phyloP scores from a whole-genome alignment of 1,140 invertebrate species.

The Schlechtendalia chinensis region DNA sequence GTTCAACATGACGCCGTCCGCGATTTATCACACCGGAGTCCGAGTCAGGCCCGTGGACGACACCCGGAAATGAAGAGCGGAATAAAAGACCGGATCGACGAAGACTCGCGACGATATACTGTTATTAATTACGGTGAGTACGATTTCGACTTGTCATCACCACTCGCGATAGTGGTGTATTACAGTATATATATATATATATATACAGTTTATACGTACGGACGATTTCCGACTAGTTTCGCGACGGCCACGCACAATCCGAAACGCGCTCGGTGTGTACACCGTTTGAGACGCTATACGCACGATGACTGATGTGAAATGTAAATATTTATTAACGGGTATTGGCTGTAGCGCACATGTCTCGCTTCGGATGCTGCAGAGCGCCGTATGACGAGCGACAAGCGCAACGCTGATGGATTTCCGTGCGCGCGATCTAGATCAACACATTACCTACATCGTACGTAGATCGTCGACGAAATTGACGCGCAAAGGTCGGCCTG shows the following conservation, averaged over 20 bases:
- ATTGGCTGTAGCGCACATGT: background rate
- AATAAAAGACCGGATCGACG: background rate
- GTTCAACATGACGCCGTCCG: conserved; percentile 35
- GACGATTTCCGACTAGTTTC: background rate
- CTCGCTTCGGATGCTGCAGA: conserved; percentile 9
- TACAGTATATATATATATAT: too few species aligned
- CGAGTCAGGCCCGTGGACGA: too few species aligned
- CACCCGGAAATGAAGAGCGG: background rate
- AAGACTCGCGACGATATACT: background rate
- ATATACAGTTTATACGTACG: background rate
- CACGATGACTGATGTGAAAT: background rate
- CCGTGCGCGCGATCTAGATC: background rate
- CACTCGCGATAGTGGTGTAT: too few species aligned
- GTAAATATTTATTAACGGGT: too few species aligned
- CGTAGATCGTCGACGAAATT: background rate
- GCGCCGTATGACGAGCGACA: background rate
- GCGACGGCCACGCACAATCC: background rate
- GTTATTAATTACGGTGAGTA: background rate
- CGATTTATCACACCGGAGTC: too few species aligned
- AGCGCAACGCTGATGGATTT: conserved; percentile 20
- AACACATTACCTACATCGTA: background rate
- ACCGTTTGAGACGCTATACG: background rate
- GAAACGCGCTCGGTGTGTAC: background rate
- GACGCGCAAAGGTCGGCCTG: background rate
- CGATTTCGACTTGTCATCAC: too few species aligned